Conservation (phyloP, 1,140 invertebrate genomes). For the Eriocheir sinensis region DNA sequence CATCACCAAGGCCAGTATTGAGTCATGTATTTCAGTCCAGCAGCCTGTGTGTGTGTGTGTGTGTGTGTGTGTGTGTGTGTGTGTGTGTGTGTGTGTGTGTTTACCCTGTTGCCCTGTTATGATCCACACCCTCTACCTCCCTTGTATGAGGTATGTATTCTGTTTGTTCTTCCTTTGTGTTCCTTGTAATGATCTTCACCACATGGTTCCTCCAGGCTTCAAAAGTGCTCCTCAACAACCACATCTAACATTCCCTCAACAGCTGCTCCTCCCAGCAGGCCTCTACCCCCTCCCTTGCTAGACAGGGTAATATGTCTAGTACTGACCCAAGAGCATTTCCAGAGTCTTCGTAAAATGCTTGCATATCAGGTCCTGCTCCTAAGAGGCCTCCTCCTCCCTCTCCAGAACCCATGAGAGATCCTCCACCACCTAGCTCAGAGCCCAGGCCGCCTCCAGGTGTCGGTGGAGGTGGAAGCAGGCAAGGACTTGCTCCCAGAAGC, state of each 20-base stretch:
- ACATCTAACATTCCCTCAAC: background rate
- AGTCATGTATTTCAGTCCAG: too few species aligned
- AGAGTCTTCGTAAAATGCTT: constrained; percentile 9
- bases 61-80: too few species aligned
- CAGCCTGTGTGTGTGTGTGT: too few species aligned
- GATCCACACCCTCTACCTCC: background rate
- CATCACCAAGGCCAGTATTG: too few species aligned
- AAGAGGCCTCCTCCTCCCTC: constrained; percentile 52
- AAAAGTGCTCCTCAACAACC: background rate
- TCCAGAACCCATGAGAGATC: constrained; percentile 45
- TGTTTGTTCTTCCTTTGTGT: too few species aligned
- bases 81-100: too few species aligned
- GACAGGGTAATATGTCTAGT: constrained; percentile 37
- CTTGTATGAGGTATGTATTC: too few species aligned
- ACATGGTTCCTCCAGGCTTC: background rate
- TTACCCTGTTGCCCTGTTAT: background rate
- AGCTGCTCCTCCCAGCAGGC: background rate
- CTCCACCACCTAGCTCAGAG: constrained; percentile 29
- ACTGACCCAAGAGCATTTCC: constrained; percentile 38
- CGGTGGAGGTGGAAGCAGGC: constrained; percentile 64
- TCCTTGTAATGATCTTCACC: background rate
- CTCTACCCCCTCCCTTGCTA: constrained; percentile 6
- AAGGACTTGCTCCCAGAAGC: constrained; percentile 65
- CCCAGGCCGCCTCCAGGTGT: constrained; percentile 52
- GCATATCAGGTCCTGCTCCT: constrained; percentile 54